A percentile compares a stretch with the other conserved stretches of the same genome.
Evolutionary conservation across 1,140 invertebrate genomes (phyloP).

Genomic region (Hermatobates lingyangjiaoensis): DNA sequence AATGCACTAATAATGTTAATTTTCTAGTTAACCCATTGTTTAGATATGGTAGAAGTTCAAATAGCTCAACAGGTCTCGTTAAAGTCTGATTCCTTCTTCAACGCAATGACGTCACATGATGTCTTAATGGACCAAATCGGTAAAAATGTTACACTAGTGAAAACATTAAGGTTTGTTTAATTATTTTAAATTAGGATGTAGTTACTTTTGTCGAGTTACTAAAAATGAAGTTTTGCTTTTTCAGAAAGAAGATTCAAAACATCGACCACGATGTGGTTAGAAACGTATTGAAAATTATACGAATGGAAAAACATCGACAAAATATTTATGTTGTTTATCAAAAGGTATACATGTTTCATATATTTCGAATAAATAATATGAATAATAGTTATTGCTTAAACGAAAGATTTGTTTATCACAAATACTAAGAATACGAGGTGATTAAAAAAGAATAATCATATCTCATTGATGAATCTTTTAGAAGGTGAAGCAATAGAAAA

Average conservation of each 20-base stretch:
- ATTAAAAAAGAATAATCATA: too few species aligned
- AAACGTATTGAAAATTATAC: conserved; percentile 57
- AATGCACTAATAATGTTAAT: conserved; percentile 8
- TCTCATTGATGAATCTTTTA: too few species aligned
- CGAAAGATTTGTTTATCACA: too few species aligned
- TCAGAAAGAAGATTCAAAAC: conserved; percentile 18
- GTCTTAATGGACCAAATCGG: conserved; percentile 75
- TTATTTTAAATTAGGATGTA: not conserved
- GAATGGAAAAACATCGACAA: conserved; percentile 25
- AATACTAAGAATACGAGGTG: too few species aligned
- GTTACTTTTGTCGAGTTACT: not conserved
- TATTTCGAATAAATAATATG: too few species aligned
- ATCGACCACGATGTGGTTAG: conserved; percentile 37
- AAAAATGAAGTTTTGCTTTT: conserved; percentile 4
- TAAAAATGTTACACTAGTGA: conserved; percentile 59
- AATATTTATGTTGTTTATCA: conserved; percentile 30
- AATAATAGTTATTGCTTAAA: too few species aligned
- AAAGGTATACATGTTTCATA: conserved; percentile 30
- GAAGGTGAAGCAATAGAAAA: too few species aligned
- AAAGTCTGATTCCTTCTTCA: conserved; percentile 89
- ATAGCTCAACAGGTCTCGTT: conserved; percentile 90
- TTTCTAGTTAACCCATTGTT: conserved; percentile 67
- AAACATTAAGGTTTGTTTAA: conserved; percentile 37
- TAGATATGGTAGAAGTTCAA: conserved; percentile 88
- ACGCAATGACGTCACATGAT: conserved; percentile 92